A percentile compares a stretch with the other conserved stretches of the same genome.
phyloP scores from a whole-genome alignment of 2,797 vertebrate species.

The Pseudochirops cupreus region DNA sequence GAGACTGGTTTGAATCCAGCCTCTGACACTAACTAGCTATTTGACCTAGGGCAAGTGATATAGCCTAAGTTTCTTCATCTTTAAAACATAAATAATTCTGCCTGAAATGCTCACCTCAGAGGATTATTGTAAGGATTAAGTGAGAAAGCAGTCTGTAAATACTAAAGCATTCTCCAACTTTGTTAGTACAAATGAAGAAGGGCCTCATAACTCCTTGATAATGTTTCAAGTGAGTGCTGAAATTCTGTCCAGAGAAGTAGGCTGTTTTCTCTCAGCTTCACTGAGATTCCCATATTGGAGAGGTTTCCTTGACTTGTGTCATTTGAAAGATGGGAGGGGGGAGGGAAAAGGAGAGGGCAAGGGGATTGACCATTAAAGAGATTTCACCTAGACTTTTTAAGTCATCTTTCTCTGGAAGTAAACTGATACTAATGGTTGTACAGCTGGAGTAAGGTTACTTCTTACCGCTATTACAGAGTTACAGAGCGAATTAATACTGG shows the following conservation, averaged over 20 bases:
- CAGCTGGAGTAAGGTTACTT: constrained; percentile 21
- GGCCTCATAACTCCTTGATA: background rate
- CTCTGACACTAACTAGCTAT: background rate
- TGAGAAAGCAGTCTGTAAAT: background rate
- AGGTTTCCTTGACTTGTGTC: constrained; percentile 45
- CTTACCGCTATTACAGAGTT: constrained; percentile 46
- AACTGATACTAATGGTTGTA: constrained; percentile 55
- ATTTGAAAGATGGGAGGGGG: constrained; percentile 37
- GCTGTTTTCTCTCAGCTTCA: constrained; percentile 42
- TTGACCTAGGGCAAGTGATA: background rate
- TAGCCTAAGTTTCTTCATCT: background rate
- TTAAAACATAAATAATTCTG: background rate
- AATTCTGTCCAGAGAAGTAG: constrained; percentile 48
- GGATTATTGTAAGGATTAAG: background rate
- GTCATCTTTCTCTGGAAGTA: constrained; percentile 65
- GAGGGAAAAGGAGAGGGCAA: background rate
- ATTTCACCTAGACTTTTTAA: constrained; percentile 54
- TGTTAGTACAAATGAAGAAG: background rate
- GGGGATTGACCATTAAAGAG: constrained; percentile 45
- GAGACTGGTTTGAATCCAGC: background rate
- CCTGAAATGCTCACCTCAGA: background rate
- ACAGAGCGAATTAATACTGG: constrained; percentile 37
- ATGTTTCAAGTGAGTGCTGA: constrained; percentile 42
- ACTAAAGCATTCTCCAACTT: background rate
- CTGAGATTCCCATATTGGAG: constrained; percentile 31